A percentile compares a stretch with the other conserved stretches of the same genome.
Conservation (phyloP, 2,113 vertebrate species). For the Globicephala melas region DNA sequence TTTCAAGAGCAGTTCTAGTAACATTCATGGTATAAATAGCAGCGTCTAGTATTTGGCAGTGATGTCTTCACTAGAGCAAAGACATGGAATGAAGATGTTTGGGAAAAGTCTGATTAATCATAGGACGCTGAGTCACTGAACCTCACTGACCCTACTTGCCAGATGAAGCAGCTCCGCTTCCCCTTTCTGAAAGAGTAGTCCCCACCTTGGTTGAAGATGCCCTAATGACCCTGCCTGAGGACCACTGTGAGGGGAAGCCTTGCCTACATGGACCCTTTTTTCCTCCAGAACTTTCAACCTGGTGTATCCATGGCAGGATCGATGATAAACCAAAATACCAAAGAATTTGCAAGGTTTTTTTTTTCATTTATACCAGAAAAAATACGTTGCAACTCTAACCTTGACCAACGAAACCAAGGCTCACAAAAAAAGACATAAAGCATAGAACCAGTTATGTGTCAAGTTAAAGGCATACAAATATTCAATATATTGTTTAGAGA, state of each 20-base stretch:
- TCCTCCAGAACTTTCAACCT: too few species aligned
- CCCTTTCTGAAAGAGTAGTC: fast-evolving
- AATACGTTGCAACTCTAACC: fast-evolving
- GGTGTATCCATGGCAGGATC: fast-evolving
- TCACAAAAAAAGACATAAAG: neutral
- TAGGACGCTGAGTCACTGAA: fast-evolving
- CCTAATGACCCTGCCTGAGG: neutral
- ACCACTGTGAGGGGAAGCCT: neutral
- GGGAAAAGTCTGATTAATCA: neutral
- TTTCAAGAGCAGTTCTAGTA: neutral
- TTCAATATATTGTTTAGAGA: neutral
- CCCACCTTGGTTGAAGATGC: neutral
- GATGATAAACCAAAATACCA: neutral
- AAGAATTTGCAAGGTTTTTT: neutral
- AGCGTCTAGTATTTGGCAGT: fast-evolving
- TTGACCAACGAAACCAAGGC: neutral
- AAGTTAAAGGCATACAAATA: neutral
- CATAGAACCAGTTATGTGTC: neutral
- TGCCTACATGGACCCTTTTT: fast-evolving
- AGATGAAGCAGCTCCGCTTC: fast-evolving
- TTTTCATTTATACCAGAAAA: neutral
- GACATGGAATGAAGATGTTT: fast-evolving
- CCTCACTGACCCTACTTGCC: neutral
- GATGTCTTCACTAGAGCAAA: neutral
- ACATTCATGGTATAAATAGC: neutral